phyloP scores from a whole-genome alignment of 2,797 vertebrate species.

The Neostethus bicornis region DNA sequence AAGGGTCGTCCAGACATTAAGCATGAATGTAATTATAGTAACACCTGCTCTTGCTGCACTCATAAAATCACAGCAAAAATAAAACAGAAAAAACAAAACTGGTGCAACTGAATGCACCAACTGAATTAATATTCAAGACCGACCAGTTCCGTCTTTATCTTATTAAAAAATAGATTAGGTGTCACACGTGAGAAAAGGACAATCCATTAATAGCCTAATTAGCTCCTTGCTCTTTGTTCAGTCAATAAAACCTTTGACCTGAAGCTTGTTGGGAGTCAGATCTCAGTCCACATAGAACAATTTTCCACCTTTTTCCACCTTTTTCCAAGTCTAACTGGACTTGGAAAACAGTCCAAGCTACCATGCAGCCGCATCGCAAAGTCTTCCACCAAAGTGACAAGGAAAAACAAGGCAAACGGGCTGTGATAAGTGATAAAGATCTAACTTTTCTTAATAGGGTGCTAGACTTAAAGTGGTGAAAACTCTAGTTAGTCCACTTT shows the following conservation, averaged over 20 bases:
- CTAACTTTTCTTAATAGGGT: too few relatives aligned
- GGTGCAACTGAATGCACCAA: constrained; percentile 19
- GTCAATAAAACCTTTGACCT: constrained; percentile 46
- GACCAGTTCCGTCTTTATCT: constrained; percentile 18
- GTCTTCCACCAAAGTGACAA: background rate
- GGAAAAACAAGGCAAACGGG: background rate
- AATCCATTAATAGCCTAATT: constrained; percentile 41
- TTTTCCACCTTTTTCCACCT: constrained; percentile 3
- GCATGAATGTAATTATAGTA: constrained; percentile 37
- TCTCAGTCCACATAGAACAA: constrained; percentile 6
- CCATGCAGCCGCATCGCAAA: background rate
- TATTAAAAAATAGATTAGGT: constrained; percentile 33
- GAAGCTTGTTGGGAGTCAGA: constrained; percentile 18
- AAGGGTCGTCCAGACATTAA: constrained; percentile 20
- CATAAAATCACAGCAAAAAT: constrained; percentile 8
- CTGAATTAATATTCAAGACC: constrained; percentile 21
- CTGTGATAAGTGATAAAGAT: background rate
- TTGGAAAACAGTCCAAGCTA: background rate
- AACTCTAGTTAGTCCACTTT: background rate
- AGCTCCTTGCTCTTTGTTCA: constrained; percentile 21
- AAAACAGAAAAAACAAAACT: constrained; percentile 8
- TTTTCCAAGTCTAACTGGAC: too few relatives aligned
- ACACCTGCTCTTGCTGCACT: constrained; percentile 9
- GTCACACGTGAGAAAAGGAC: constrained; percentile 32
- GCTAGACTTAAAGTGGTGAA: background rate